phyloP scores from a whole-genome alignment of 2,113 vertebrate species.

The Pteruthius melanotis region DNA sequence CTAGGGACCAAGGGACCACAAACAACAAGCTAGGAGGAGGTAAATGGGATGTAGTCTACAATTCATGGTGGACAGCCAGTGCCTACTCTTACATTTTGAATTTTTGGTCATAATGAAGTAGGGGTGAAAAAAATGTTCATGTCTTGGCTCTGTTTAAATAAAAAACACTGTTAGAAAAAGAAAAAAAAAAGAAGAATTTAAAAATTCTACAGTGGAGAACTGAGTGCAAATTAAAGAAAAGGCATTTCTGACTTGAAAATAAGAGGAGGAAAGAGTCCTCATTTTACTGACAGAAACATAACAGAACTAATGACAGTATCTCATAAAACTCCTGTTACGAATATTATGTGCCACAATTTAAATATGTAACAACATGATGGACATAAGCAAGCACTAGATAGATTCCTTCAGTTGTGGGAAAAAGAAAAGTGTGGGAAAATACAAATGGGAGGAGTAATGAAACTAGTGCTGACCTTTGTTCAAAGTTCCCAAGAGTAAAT shows the following conservation, averaged over 20 bases:
- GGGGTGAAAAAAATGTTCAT: not conserved
- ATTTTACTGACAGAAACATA: not conserved
- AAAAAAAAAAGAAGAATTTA: not conserved
- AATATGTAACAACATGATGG: not conserved
- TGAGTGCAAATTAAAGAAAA: not conserved
- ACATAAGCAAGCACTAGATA: not conserved
- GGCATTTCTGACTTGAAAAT: not conserved
- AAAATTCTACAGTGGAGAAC: not conserved
- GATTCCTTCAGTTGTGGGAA: not conserved
- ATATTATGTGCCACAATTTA: not conserved
- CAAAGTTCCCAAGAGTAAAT: constrained; percentile 58
- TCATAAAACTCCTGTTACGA: not conserved
- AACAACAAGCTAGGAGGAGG: not conserved
- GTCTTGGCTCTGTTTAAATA: not conserved
- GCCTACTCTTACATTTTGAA: not conserved
- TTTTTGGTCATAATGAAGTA: not conserved
- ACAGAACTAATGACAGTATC: not conserved
- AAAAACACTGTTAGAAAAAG: not conserved
- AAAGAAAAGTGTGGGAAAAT: constrained; percentile 67
- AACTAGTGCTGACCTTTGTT: constrained; percentile 24
- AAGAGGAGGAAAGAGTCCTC: not conserved
- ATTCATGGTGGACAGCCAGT: not conserved
- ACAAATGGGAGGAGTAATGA: not conserved
- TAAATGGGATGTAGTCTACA: not conserved
- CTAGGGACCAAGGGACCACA: not conserved